Base-by-base conservation (phyloP, 2,888 invertebrate species). In the Leptinotarsa peninsularis region DNA sequence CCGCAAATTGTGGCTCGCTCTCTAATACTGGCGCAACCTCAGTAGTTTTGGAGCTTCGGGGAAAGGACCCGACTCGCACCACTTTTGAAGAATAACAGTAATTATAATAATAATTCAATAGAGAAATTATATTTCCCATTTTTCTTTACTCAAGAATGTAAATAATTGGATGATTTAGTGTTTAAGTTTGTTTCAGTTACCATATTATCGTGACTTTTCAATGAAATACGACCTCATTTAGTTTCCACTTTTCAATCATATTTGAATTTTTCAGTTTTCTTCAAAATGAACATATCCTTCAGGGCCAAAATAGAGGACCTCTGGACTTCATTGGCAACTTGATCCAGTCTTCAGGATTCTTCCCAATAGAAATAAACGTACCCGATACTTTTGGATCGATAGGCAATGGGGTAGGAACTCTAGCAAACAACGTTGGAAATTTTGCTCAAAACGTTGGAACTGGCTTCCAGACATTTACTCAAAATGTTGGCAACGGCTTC, bases 301-400 rank as follows among this genome's bases (percentile, higher is more conserved):
- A 67, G 10, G 60, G n/a, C 7, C 78, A 82, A 77, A 72, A 68
- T 54, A 74, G 82, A 76, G 83, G 84, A 7, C 84, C 84, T 21
- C 79, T 84, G n/a, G 84, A 84, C 56, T 83, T 86, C 72, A 84
- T 87, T 27, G 86, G 91, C 4, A 88, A 88, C 52, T 85, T 91
- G 68, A 91, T 92, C 74, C 89, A 90, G 18, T 85, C 87, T 5
- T 89, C 91, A 33, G 90, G 91, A 0, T 91, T 91, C 83, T 86
- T 93, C 23, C 93, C 93, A 0, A 87, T 93, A 71, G 91, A 93
- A 86, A 86, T 93, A 2, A 93, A 93, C 83, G 91, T 93, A 0
- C 92, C 93, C 3, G 92, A 93, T 80, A 87, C 90, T 0, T 87
- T 92, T 71, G 85, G 88, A 17, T 81, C 82, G 14, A 82, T 87